A percentile compares a stretch with the other conserved stretches of the same genome.
Evolutionary conservation across 2,888 invertebrate genomes (phyloP).

Genomic region (Bellardia bayeri): DNA sequence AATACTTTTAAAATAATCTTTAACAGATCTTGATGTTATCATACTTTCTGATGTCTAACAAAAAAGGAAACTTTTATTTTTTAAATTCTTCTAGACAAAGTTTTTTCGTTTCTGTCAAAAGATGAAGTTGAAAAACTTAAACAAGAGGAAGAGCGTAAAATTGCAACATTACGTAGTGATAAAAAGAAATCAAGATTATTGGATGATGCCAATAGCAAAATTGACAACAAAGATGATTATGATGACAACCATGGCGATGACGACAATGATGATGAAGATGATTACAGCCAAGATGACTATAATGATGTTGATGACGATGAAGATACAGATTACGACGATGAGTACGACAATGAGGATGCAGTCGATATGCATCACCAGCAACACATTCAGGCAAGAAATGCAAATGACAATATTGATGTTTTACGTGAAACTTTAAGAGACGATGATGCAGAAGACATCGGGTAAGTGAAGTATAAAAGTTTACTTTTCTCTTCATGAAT

Average conservation of each 20-base stretch:
- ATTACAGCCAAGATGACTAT: slow-evolving; percentile 71
- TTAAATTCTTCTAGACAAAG: slow-evolving; percentile 88
- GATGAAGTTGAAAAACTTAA: slow-evolving; percentile 97
- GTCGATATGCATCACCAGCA: slow-evolving; percentile 68
- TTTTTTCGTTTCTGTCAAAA: slow-evolving; percentile 96
- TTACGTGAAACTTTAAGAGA: slow-evolving; percentile 58
- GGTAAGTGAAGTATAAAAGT: slow-evolving; percentile 77
- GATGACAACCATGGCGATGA: slow-evolving; percentile 75
- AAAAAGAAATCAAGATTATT: slow-evolving; percentile 83
- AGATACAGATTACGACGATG: slow-evolving; percentile 73
- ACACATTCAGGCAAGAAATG: slow-evolving; percentile 68
- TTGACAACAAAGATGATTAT: slow-evolving; percentile 75
- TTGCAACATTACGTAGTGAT: slow-evolving; percentile 86
- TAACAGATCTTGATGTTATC: neutral
- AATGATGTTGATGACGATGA: slow-evolving; percentile 65
- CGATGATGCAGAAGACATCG: slow-evolving; percentile 80
- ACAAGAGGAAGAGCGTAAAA: slow-evolving; percentile 96
- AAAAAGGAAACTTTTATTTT: slow-evolving; percentile 44
- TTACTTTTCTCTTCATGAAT: slow-evolving; percentile 13
- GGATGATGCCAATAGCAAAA: slow-evolving; percentile 81
- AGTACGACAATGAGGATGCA: slow-evolving; percentile 76
- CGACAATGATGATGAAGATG: slow-evolving; percentile 74
- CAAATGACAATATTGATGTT: slow-evolving; percentile 72
- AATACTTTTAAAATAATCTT: slow-evolving; percentile 1
- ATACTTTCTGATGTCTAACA: slow-evolving; percentile 12